Conservation (phyloP, 2,888 invertebrate species). For the Drosophila histrio region DNA sequence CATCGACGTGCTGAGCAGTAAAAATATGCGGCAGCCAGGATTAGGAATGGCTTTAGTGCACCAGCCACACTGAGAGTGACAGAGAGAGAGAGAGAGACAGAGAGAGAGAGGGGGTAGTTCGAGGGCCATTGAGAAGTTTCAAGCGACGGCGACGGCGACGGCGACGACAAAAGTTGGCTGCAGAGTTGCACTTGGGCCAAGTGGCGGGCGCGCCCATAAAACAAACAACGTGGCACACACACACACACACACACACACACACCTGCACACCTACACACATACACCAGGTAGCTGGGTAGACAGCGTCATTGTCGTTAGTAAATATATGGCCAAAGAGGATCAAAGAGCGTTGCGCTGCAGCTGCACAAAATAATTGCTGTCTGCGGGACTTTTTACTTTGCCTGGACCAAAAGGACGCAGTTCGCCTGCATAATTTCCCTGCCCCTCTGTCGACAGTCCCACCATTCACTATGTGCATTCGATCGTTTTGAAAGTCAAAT, state of each 20-base stretch:
- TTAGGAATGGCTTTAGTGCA: slow-evolving; percentile 59
- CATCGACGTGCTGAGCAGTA: slow-evolving; percentile 70
- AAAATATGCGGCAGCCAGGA: slow-evolving; percentile 52
- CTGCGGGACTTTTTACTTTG: slow-evolving; percentile 36
- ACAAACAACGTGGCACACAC: slow-evolving; percentile 61
- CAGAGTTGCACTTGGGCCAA: slow-evolving; percentile 77
- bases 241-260: slow-evolving; percentile 30
- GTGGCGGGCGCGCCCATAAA: slow-evolving; percentile 73
- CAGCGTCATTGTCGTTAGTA: slow-evolving; percentile 75
- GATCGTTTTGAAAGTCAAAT: slow-evolving; percentile 51
- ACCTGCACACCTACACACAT: not conserved
- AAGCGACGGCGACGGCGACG: slow-evolving; percentile 61
- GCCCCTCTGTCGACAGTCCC: not conserved
- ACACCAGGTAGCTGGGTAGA: slow-evolving; percentile 49
- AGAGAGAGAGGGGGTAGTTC: slow-evolving; percentile 3
- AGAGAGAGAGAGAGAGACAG: not conserved
- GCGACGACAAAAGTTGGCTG: slow-evolving; percentile 73
- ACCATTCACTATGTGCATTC: slow-evolving; percentile 13
- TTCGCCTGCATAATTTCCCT: slow-evolving; percentile 42
- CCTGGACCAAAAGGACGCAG: slow-evolving; percentile 17
- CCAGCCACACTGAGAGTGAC: no score
- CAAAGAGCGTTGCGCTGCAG: slow-evolving; percentile 63
- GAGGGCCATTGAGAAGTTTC: slow-evolving; percentile 76
- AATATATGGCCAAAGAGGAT: slow-evolving; percentile 77
- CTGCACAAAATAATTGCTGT: slow-evolving; percentile 65